phyloP scores from a whole-genome alignment of 2,888 invertebrate genomes.

The Sarcophaga variegata region DNA sequence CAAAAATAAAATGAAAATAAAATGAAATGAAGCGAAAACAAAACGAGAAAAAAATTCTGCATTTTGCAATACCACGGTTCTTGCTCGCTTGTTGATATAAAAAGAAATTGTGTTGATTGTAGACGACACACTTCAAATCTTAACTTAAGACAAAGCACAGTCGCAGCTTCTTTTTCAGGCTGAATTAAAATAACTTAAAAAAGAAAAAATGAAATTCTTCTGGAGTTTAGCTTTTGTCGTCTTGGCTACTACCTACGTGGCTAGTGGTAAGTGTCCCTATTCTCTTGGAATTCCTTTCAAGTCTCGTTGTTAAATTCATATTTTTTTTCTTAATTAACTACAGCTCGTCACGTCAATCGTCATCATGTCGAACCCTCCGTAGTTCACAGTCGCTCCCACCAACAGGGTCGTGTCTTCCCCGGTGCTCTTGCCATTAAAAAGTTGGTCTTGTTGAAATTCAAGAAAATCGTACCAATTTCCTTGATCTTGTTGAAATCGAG shows the following conservation, averaged over 20 bases:
- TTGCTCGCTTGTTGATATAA: slow-evolving; percentile 47
- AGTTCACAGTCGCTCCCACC: neutral
- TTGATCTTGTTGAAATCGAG: slow-evolving; percentile 76
- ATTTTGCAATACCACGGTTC: slow-evolving; percentile 45
- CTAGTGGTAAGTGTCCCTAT: slow-evolving; percentile 72
- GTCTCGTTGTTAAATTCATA: no score
- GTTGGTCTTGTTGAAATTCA: slow-evolving; percentile 78
- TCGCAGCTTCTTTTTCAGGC: neutral
- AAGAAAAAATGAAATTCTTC: slow-evolving; percentile 51
- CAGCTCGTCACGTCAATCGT: slow-evolving; percentile 34
- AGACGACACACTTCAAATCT: slow-evolving; percentile 32
- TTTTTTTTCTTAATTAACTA: neutral
- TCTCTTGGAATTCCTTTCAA: neutral
- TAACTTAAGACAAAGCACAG: slow-evolving; percentile 24
- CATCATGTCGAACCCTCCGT: neutral
- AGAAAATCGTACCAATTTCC: slow-evolving; percentile 78
- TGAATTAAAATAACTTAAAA: neutral
- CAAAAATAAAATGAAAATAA: neutral
- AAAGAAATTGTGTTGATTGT: slow-evolving; percentile 30
- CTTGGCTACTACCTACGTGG: slow-evolving; percentile 71
- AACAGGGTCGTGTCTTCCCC: slow-evolving; percentile 76
- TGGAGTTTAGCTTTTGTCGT: slow-evolving; percentile 70
- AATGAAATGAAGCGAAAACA: no score
- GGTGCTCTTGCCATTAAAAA: slow-evolving; percentile 78
- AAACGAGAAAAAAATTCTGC: slow-evolving; percentile 41